Evolutionary conservation across 2,797 vertebrate genomes (phyloP), one percentile per base, ranked within the genome.

Genomic region (Peromyscus melanophrys): DNA sequence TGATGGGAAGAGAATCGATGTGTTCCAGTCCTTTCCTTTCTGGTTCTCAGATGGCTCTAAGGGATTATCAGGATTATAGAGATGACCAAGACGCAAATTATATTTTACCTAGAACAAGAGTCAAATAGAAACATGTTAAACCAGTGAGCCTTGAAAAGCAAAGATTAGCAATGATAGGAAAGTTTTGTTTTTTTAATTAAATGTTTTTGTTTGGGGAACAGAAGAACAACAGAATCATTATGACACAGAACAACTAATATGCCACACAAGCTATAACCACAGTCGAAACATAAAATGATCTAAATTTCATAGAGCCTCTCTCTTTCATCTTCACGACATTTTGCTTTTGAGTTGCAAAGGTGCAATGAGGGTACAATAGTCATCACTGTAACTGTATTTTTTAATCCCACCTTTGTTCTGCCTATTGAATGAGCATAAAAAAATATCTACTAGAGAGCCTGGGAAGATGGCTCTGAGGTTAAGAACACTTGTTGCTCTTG

Each of bases 91-190:
- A 46, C 71, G 92, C 63, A 95, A 75, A 40, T 5, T 85, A 59
- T 96, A 96, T 94, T 95, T 96, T 84, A 94, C 96, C 96, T 96
- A 89, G 31, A 95, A 84, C 17, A 27, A 89, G 83, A n/a, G 34
- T 8, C 87, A 61, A 77, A 78, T 67, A n/a, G 19, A 93, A 77
- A 40, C 4, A 80, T 43, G 55, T 78, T 67, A 75, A 94, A 89
- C 19, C 13, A 63, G 43, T 46, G n/a, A 76, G 52, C n/a, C 75
- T 23, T 81, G 27, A 73, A 93, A 61, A 77, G 12, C 8, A 77
- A 76, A 82, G 46, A 67, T 81, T 81, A 81, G 10, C 43, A 77
- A 21, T 84, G 52, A 88, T 57, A 82, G 9, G 4, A 87, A 88
- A 83, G 43, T 27, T 85, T 46, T 55, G 14, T 17, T 6, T 29